Evolutionary conservation across 2,888 invertebrate species (phyloP), one percentile per base, ranked within the genome.

Genomic region (Drosophila glabriapex): DNA sequence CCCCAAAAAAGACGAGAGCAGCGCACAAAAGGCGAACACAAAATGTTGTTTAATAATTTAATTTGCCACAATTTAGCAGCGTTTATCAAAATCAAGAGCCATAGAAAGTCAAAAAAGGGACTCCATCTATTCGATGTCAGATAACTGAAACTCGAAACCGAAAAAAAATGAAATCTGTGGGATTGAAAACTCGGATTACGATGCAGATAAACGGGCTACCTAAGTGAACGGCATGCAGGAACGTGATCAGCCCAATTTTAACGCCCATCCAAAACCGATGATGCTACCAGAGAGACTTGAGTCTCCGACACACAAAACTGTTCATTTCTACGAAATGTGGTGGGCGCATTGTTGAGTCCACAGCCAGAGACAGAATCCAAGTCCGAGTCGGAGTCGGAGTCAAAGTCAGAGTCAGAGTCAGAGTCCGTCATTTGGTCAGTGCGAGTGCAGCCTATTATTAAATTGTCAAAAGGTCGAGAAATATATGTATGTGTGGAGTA

Each of bases 401-500:
- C 35, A 4, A 19, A 55, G 25, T 54, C 37, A 19, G 2, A 55
- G 35, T 53, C 31, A 53, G 16, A 53, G 33, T 28, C 39, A 29
- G 76, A 75, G 78, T 80, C 79, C 91, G 78, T 91, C 91, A 91
- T 88, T 90, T 89, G 89, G 87, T 80, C 89, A 89, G 80, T 56
- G 71, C 74, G 70, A 78, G 74, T 77, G 76, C 72, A 73, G 88
- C 90, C 93, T 93, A 92, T 93, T 93, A 93, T 93, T 93, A 93
- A 93, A 93, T 93, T 93, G 93, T 93, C 93, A 93, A 93, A 92
- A 91, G 91, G 91, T 86, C 86, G 86, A 89, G 80, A 89, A 77
- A 89, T 86, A 85, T 88, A 71, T 60, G n/a, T 35, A 22, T 46
- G 49, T 41, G 31, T 67, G 46, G 58, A 54, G 41, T 41, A 73